Conservation (phyloP, 23 tunicate genomes). For the Styela plicata region DNA sequence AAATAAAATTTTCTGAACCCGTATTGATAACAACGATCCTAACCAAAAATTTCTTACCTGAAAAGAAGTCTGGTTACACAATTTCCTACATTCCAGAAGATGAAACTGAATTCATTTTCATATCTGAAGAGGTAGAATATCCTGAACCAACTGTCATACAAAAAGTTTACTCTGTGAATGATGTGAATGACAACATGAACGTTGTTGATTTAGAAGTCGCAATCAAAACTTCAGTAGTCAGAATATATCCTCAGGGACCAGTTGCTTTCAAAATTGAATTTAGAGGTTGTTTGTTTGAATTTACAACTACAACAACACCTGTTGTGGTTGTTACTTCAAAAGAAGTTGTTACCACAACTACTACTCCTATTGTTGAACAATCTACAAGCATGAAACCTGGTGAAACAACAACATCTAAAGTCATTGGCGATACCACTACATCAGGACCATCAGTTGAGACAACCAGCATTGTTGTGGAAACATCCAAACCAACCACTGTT, state of each 20-base stretch:
- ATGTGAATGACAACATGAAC: conserved; percentile 30
- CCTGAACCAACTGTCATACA: not conserved
- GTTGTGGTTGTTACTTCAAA: conserved; percentile 56
- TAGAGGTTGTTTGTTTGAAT: conserved; percentile 47
- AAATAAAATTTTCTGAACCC: conserved; percentile 37
- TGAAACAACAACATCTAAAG: not conserved
- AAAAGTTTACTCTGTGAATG: conserved; percentile 40
- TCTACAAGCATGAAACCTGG: conserved; percentile 15
- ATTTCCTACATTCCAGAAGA: conserved; percentile 18
- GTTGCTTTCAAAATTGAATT: conserved; percentile 49
- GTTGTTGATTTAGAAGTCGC: conserved; percentile 44
- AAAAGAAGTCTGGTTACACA: not conserved
- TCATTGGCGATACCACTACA: conserved; percentile 6
- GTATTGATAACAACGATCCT: conserved; percentile 50
- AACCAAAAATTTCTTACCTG: conserved; percentile 45
- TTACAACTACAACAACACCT: conserved; percentile 39
- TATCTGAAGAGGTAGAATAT: conserved; percentile 4
- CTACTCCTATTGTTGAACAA: conserved; percentile 45
- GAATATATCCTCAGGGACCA: conserved; percentile 9
- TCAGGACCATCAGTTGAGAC: conserved; percentile 8
- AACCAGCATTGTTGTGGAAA: not conserved
- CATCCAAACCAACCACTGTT: conserved; percentile 11
- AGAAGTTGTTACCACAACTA: conserved; percentile 30
- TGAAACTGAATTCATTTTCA: conserved; percentile 29
- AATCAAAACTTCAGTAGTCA: conserved; percentile 32